phyloP scores from a whole-genome alignment of 2,113 vertebrate species.

The Triplophysa dalaica region DNA sequence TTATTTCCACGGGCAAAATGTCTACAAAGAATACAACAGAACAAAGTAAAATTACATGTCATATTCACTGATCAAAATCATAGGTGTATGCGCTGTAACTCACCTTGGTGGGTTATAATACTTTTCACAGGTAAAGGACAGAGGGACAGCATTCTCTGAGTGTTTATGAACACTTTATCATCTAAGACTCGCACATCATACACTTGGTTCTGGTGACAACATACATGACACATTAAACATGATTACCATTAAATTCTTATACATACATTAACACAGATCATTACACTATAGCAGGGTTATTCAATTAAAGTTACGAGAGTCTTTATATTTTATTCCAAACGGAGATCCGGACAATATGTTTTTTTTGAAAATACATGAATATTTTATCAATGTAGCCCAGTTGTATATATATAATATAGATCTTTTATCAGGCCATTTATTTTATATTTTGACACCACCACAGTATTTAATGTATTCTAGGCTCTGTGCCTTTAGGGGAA shows the following conservation, averaged over 20 bases:
- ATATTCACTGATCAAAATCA: background rate
- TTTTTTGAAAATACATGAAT: too few species aligned
- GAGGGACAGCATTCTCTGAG: slow-evolving; percentile 60
- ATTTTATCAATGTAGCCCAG: too few species aligned
- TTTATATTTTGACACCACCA: too few species aligned
- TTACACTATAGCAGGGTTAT: background rate
- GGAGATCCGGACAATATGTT: too few species aligned
- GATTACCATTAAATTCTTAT: background rate
- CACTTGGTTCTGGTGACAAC: slow-evolving; percentile 62
- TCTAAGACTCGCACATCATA: slow-evolving; percentile 64
- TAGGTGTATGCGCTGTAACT: background rate
- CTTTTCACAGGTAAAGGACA: slow-evolving; percentile 50
- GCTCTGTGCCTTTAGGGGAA: too few species aligned
- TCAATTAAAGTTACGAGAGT: too few species aligned
- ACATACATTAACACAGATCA: background rate
- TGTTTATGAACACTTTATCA: slow-evolving; percentile 65
- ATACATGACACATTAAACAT: background rate
- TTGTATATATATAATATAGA: too few species aligned
- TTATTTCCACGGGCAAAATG: slow-evolving; percentile 20
- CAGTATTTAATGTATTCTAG: too few species aligned
- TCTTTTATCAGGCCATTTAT: too few species aligned
- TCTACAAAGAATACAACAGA: slow-evolving; percentile 28
- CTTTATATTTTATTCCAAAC: too few species aligned
- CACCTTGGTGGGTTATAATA: slow-evolving; percentile 46
- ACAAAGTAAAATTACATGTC: background rate